Conservation (phyloP, 2,113 vertebrate species). For the Otis tarda region DNA sequence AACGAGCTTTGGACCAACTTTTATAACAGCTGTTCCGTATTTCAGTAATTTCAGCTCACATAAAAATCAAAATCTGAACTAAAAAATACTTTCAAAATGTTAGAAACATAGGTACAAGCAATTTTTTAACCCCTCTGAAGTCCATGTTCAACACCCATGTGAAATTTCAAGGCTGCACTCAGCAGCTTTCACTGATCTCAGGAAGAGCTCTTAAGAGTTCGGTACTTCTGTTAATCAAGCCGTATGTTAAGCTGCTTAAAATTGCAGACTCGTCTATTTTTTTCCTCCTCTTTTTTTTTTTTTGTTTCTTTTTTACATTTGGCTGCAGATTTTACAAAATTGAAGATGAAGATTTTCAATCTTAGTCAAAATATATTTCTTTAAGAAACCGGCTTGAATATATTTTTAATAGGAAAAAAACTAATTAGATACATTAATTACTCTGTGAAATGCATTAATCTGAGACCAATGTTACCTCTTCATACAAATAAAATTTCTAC, state of each 20-base stretch:
- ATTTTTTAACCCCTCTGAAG: not conserved
- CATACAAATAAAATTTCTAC: not conserved
- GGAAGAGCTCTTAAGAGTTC: not conserved
- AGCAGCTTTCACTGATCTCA: not conserved
- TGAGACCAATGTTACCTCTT: not conserved
- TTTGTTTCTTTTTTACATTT: not conserved
- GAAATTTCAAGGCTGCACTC: not conserved
- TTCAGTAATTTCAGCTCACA: not conserved
- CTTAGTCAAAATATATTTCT: not conserved
- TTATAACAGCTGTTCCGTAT: not conserved
- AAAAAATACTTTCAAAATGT: not conserved
- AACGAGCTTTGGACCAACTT: not conserved
- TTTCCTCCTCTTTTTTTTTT: rapidly evolving
- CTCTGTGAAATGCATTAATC: not conserved
- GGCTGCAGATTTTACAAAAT: not conserved
- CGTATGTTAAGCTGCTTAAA: not conserved
- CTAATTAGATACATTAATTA: not conserved
- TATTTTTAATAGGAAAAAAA: not conserved
- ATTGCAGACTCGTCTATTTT: not conserved
- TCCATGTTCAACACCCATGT: not conserved
- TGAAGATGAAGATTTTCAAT: not conserved
- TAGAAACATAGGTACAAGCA: not conserved
- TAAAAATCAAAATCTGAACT: not conserved
- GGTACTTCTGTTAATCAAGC: not conserved
- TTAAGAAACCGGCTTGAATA: not conserved